Evolutionary conservation across 2,888 invertebrate genomes (phyloP), one percentile per base, ranked within the genome.

Genomic region (Trachelus iudaicus): DNA sequence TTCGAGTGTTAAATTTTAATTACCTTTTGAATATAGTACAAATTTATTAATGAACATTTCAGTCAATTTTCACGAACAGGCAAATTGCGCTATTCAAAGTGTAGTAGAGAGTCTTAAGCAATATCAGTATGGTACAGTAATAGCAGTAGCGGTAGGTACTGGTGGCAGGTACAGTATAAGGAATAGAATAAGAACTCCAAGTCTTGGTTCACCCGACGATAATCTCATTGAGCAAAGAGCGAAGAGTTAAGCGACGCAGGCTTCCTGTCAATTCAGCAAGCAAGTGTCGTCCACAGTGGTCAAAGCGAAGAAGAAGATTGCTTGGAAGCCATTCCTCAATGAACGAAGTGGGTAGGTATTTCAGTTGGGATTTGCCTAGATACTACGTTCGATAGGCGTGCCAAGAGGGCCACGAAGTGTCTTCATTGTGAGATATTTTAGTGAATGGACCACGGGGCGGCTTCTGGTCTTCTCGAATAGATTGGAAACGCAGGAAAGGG

Each of bases 261-360:
- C 87, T 88, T 90, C 90, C 89, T 90, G 89, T 86, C 89, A 90
- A 89, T 90, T 89, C 88, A 89, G 77, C 80, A 80, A 80, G 85
- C 85, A 87, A 89, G 87, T 88, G 86, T 88, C 86, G 84, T 80
- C 82, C 81, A 80, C 81, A 76, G 80, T 81, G 84, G 84, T 86
- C 83, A 85, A 87, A 85, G 86, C 81, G 77, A 79, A 74, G 75
- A 69, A 73, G 78, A 71, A 73, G 79, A 82, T 83, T 83, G 85
- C 83, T 73, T 82, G 81, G 83, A 85, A 85, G 83, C 83, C 79
- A 77, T 82, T 81, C 40, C 81, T 86, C 84, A 85, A 87, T 88
- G 88, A 88, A 82, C 68, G 40, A 79, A 56, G 69, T 76, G 74
- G 37, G 56, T 40, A 76, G 77, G 80, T 83, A 85, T 85, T 85